Evolutionary conservation across 2,797 vertebrate species (phyloP).

Genomic region (Esox masquinongy): DNA sequence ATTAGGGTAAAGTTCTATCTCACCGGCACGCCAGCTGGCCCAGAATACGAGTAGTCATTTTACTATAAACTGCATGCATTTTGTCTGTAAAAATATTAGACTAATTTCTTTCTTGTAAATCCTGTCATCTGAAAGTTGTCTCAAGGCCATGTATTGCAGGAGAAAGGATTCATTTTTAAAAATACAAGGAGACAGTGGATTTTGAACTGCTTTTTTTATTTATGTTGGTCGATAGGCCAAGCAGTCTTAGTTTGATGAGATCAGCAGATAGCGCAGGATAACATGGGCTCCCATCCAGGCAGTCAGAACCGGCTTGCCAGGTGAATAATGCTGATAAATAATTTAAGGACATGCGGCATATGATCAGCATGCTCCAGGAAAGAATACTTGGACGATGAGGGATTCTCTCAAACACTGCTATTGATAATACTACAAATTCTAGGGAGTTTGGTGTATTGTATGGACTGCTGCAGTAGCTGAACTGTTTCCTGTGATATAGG

Average conservation of each 20-base stretch:
- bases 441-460: background rate
- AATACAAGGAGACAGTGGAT: constrained; percentile 47
- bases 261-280: constrained; percentile 49
- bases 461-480: background rate
- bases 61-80: background rate
- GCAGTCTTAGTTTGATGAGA: constrained; percentile 64
- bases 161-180: constrained; percentile 21
- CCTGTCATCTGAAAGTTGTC: background rate
- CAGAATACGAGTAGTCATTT: background rate
- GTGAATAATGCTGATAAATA: constrained; percentile 67
- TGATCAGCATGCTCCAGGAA: constrained; percentile 49
- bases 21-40: background rate
- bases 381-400: constrained; percentile 46
- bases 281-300: constrained; percentile 57
- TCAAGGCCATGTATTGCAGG: background rate
- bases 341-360: constrained; percentile 65
- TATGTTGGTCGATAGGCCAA: constrained; percentile 65
- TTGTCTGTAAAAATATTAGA: background rate
- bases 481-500: background rate
- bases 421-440: background rate
- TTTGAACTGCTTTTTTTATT: constrained; percentile 64
- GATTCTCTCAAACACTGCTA: background rate
- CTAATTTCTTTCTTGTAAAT: background rate
- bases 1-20: background rate
- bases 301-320: constrained; percentile 55